Evolutionary conservation across 2,888 invertebrate genomes (phyloP), one percentile per base, ranked within the genome.

Genomic region (Ametastegia equiseti): DNA sequence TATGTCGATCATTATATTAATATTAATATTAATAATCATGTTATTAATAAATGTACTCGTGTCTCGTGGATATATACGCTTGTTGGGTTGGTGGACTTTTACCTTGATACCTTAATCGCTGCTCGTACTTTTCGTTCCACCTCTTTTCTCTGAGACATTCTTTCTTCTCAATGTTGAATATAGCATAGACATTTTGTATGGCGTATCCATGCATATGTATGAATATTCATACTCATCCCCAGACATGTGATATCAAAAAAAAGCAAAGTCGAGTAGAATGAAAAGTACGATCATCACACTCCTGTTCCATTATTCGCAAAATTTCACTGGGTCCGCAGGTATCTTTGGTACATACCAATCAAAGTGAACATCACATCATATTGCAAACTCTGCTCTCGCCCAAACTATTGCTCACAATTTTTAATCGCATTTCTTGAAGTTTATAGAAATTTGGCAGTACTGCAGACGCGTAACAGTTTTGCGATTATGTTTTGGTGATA

Each of bases 21-120:
- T 88, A 88, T 87, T 88, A 87, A 89, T 89, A 88, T 89, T 89
- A 89, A 90, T 88, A 90, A 91, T 90, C 88, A 91, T 92, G 91
- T 91, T 91, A 81, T 73, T 91, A 92, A 92, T 92, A 92, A 91
- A 92, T 90, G 90, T 89, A 89, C 87, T 88, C 88, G 88, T 91
- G 90, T 90, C 90, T 91, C 90, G 91, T 91, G 91, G 91, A 90
- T 88, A 91, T 91, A 90, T 91, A 89, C 88, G 91, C 91, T 92
- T 92, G 89, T 89, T 87, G 91, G 91, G 91, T 90, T 91, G 91
- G 91, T 91, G 89, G 89, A 90, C 88, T 91, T 86, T 91, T 89
- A 89, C 82, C 91, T 90, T 86, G 86, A 88, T 87, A 88, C 89
- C 90, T 89, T 84, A 88, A 86, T 85, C 87, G 88, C 87, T 90